Base-by-base conservation (phyloP, 2,888 invertebrate species). In the Rhagonycha fulva region DNA sequence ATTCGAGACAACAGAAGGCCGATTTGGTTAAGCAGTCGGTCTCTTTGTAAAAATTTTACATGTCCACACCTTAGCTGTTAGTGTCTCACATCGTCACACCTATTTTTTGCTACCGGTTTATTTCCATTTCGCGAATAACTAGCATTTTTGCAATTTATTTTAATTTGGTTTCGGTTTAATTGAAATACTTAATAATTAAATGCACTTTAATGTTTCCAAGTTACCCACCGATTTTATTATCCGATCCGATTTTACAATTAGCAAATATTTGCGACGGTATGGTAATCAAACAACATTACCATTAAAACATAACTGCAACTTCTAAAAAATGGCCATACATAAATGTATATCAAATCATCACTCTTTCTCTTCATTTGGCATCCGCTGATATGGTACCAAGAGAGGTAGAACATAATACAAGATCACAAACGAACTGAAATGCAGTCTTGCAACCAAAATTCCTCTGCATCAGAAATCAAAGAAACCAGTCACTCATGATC, bases 401-500 rank as follows among this genome's bases (percentile, higher is more conserved):
- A 19, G 14, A 60, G 68, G 71, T n/a, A 73, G 72, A 60, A 71
- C 68, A 68, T 71, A 75, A 68, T 71, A 75, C 75, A 47, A 68
- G 61, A 68, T 68, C 67, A 69, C 68, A 69, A 76, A 75, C 72
- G 68, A 72, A 68, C 70, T 70, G 60, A 75, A 74, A 77, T 72
- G 77, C 77, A 70, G 77, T 70, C 74, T 74, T 69, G 77, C 78
- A 70, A 78, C 78, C 78, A 78, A 85, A 86, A 86, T 86, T 84
- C 84, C 85, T 73, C 82, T 77, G 83, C 84, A 82, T 84, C 83
- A 80, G 82, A 82, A 83, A 85, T 85, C 85, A 82, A 84, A 81
- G 85, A 86, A 86, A 85, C 86, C 86, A 85, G 85, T 85, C 83
- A 83, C 83, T 84, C 85, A 83, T 84, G 86, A 86, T 85, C 84